Base-by-base conservation (phyloP, 2,113 vertebrate genomes). In the Plotosus lineatus region DNA sequence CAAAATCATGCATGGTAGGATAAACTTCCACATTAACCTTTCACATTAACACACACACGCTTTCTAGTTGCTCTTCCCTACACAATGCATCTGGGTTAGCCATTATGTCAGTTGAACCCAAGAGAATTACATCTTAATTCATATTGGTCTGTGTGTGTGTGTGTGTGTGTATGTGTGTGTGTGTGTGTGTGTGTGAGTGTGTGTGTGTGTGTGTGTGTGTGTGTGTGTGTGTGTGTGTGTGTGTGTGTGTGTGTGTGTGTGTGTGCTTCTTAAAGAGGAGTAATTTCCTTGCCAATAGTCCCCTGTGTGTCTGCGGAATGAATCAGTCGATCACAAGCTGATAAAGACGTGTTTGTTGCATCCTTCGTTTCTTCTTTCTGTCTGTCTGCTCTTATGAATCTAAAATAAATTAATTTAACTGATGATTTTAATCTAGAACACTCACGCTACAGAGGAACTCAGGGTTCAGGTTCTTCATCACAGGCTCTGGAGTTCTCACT, bases 141-240 rank as follows among this genome's bases (percentile, higher is more conserved):
- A 33, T n/a, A 71, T 36, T 9, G 23, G 72, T 53, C 31, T 75
- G 72, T 75, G 50, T 74, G 71, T 53, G 48, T 74, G 71, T 74
- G 26, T 74, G 72, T 74, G 46, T 73, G 69, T 72, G 71, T 74
- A 10, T 28, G 44, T 53, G 48, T 55, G 50, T 75, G 50, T 75
- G 72, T 75, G 72, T 73, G 48, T 53, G 50, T 75, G 72, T 75
- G 50, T 74, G 71, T 53, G 48, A 53, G 71, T 74, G 26, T 74
- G 72, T 74, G 46, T 73, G 69, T 72, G 71, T 74, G 19, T 28
- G 44, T 53, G 48, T 55, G 50, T 75, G 50, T 75, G 72, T 75
- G 72, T 73, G 48, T 63, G 60, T 63, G 28, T 53, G 50, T 75
- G 72, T 75, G 50, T 74, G 71, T 53, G 48, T 74, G 71, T 74